phyloP scores from a whole-genome alignment of 2,113 vertebrate species.

The Euleptes europaea region DNA sequence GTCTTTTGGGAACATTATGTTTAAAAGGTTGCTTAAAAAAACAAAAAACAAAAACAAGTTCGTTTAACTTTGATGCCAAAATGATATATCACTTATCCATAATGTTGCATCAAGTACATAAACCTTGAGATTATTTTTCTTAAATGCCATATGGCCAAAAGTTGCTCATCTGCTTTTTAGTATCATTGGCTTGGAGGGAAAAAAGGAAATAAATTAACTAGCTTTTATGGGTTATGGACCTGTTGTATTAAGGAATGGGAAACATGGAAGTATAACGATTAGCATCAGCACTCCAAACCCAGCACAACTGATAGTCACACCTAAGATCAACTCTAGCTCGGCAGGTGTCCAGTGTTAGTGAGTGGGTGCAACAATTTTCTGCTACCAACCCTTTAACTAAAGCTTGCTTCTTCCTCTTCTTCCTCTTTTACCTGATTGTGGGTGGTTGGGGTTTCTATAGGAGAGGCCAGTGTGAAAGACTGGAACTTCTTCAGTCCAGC shows the following conservation, averaged over 20 bases:
- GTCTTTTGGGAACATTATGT: background rate
- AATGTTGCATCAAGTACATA: background rate
- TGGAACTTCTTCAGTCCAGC: too few relatives aligned
- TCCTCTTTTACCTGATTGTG: too few relatives aligned
- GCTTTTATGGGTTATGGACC: background rate
- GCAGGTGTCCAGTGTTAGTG: too few relatives aligned
- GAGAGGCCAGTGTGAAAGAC: too few relatives aligned
- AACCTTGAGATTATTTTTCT: background rate
- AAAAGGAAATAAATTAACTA: background rate
- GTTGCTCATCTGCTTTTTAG: background rate
- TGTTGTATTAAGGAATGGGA: background rate
- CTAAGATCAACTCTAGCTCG: too few relatives aligned
- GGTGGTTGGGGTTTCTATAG: too few relatives aligned
- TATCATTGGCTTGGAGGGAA: background rate
- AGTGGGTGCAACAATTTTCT: too few relatives aligned
- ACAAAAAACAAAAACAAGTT: too few relatives aligned
- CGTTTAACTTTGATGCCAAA: background rate
- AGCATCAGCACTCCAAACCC: background rate
- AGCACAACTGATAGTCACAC: too few relatives aligned
- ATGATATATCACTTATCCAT: background rate
- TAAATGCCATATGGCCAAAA: too few relatives aligned
- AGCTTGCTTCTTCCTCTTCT: too few relatives aligned
- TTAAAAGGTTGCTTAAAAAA: background rate
- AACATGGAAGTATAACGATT: background rate
- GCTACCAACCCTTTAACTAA: too few relatives aligned